Conservation (phyloP, 2,888 invertebrate species). For the Helobdella robusta region DNA sequence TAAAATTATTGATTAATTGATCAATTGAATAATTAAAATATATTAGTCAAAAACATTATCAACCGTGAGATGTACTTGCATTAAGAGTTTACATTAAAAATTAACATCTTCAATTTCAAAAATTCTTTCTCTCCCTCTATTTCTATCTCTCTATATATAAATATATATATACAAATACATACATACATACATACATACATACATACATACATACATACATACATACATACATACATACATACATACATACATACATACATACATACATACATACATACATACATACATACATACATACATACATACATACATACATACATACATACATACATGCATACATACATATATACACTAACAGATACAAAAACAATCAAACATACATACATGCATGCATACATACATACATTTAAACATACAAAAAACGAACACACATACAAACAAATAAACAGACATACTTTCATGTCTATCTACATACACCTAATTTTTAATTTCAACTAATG, state of each 20-base stretch:
- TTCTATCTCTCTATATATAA: background rate
- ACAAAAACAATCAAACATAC: background rate
- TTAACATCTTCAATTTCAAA: no score
- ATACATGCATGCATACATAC: slow-evolving; percentile 3
- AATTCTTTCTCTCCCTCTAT: background rate
- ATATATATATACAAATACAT: slow-evolving; percentile 13
- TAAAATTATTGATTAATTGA: no score
- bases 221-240: slow-evolving; percentile 19
- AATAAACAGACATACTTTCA: background rate
- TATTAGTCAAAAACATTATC: no score
- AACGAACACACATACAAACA: background rate
- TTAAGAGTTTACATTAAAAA: no score
- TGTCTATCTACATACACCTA: no score
- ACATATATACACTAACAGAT: slow-evolving; percentile 2
- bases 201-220: slow-evolving; percentile 19
- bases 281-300: background rate
- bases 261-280: slow-evolving; percentile 14
- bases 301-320: slow-evolving; percentile 2
- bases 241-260: slow-evolving; percentile 22
- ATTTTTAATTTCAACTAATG: no score
- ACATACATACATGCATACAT: slow-evolving; percentile 2
- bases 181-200: slow-evolving; percentile 16
- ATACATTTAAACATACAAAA: background rate
- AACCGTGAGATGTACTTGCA: no score
- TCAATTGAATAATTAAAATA: no score